These are phyloP conservation scores for Chymomyza procnemis DNA, from an alignment of 2,888 invertebrate species.

Conservation along the genomic window DNA sequence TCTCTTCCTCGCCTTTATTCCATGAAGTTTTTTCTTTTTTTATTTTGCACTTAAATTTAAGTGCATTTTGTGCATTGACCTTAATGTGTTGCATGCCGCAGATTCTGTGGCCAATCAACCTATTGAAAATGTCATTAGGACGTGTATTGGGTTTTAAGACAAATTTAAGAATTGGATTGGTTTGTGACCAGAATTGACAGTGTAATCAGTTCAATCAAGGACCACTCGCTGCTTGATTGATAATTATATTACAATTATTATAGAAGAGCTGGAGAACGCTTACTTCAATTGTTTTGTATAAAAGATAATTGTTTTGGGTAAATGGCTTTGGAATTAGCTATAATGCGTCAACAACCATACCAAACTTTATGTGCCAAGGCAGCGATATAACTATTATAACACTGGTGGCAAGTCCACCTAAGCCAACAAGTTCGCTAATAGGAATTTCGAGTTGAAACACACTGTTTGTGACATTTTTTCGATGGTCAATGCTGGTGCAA, in stretches of 20 bases:
- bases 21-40: not conserved
- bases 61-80: not conserved
- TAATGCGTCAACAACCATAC: constrained; percentile 96
- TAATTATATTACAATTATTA: too few species aligned
- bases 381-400: constrained; percentile 98
- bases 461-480: constrained; percentile 94
- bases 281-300: too few species aligned
- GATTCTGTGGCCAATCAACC: not conserved
- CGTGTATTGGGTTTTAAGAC: not conserved
- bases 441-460: constrained; percentile 97
- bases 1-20: not conserved
- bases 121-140: not conserved
- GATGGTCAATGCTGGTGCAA: constrained; percentile 98
- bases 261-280: too few species aligned
- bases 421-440: constrained; percentile 96
- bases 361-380: constrained; percentile 98
- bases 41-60: not conserved
- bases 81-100: not conserved
- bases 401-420: constrained; percentile 98
- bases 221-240: too few species aligned
- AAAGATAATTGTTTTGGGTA: too few species aligned
- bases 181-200: too few species aligned
- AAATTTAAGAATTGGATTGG: not conserved
- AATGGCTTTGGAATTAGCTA: constrained; percentile 96
- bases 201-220: too few species aligned